These are phyloP conservation scores for Hydropsyche tenuis DNA, from an alignment of 1,140 invertebrate species.

Conservation along the genomic window DNA sequence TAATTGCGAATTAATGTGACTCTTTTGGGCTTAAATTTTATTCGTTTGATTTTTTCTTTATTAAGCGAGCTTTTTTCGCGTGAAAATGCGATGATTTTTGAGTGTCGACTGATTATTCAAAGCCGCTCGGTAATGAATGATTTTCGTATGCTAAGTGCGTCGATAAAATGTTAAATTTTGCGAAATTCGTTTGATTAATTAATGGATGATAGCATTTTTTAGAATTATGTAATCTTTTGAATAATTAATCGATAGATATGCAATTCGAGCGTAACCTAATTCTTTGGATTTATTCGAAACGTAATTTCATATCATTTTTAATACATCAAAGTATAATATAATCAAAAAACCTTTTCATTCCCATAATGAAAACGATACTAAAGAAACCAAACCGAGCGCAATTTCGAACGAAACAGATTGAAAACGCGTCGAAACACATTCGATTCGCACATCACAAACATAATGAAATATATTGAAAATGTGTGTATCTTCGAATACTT, in stretches of 20 bases:
- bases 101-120: constrained; percentile 14
- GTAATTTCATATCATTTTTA: no score
- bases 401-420: no score
- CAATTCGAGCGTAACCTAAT: no score
- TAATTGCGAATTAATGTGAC: constrained; percentile 26
- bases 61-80: neutral
- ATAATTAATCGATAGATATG: no score
- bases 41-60: neutral
- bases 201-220: no score
- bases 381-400: no score
- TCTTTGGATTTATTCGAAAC: no score
- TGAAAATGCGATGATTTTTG: neutral
- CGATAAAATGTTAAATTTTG: neutral
- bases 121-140: constrained; percentile 1
- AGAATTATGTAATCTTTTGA: no score
- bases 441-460: neutral
- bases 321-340: no score
- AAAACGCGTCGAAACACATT: neutral
- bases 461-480: constrained; percentile 14
- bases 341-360: no score
- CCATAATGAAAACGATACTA: no score
- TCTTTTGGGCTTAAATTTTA: neutral
- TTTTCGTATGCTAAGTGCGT: constrained; percentile 18
- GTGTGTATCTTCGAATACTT: neutral
- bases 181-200: no score